phyloP scores from a whole-genome alignment of 1,140 invertebrate species.

The Zaprionus lachaisei region DNA sequence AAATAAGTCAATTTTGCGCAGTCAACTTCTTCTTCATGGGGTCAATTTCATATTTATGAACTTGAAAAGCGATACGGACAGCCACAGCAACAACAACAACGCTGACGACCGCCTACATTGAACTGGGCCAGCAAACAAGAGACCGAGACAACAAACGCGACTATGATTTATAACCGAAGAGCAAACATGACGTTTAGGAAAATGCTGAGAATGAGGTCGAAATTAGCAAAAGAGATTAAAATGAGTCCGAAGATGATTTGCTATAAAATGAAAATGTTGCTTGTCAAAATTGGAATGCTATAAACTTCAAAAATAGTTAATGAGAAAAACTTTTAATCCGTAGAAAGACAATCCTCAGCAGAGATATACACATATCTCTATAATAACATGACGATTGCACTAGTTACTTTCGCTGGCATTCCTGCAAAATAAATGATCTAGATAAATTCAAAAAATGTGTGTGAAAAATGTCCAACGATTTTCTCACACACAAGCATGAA shows the following conservation, averaged over 20 bases:
- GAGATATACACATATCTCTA: too few relatives aligned
- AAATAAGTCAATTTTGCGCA: conserved; percentile 42
- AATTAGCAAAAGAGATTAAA: conserved; percentile 66
- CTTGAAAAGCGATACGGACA: conserved; percentile 57
- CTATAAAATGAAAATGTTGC: conserved; percentile 31
- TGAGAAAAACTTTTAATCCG: neutral
- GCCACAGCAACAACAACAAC: conserved; percentile 12
- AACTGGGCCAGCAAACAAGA: conserved; percentile 53
- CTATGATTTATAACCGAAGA: conserved; percentile 65
- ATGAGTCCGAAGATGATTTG: conserved; percentile 54
- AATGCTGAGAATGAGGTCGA: conserved; percentile 69
- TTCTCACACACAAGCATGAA: conserved; percentile 57
- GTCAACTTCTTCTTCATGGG: conserved; percentile 22
- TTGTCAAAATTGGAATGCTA: neutral
- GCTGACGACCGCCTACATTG: conserved; percentile 20
- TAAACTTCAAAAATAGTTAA: neutral
- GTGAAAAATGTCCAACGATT: conserved; percentile 60
- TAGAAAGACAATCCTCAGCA: too few relatives aligned
- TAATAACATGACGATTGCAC: conserved; percentile 21
- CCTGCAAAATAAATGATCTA: conserved; percentile 42
- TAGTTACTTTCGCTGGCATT: conserved; percentile 59
- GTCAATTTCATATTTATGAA: conserved; percentile 66
- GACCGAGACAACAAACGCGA: conserved; percentile 54
- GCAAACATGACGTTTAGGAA: conserved; percentile 30
- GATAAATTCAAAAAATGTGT: conserved; percentile 54